phyloP scores from a whole-genome alignment of 2,888 invertebrate genomes.

The Taphrorychus bicolor region DNA sequence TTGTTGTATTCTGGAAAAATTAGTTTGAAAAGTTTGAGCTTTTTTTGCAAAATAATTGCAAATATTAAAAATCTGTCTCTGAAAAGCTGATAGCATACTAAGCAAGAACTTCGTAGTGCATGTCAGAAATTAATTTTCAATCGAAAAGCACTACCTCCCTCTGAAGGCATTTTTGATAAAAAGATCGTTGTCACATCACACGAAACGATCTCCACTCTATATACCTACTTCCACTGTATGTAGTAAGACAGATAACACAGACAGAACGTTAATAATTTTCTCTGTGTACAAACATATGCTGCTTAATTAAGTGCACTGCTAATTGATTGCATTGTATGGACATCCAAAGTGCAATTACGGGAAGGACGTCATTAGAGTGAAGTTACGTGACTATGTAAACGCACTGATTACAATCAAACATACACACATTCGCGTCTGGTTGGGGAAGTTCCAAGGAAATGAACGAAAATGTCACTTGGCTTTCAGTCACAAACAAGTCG shows the following conservation, averaged over 20 bases:
- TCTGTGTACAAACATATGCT: not conserved
- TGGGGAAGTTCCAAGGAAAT: not conserved
- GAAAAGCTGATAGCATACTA: no score
- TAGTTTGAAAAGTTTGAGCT: no score
- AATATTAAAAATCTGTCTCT: no score
- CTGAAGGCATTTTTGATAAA: no score
- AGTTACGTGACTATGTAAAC: not conserved
- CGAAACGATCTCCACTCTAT: no score
- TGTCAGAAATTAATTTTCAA: no score
- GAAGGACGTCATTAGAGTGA: not conserved
- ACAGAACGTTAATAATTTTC: not conserved
- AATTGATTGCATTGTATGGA: not conserved
- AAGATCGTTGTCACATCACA: not conserved
- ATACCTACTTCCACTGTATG: no score
- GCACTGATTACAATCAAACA: not conserved
- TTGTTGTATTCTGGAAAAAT: no score
- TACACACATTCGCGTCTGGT: not conserved
- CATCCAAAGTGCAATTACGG: not conserved
- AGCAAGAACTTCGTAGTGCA: no score
- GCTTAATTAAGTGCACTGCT: slow-evolving; percentile 1
- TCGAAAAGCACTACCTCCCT: no score
- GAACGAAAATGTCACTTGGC: not conserved
- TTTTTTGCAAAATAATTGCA: no score
- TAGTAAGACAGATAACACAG: no score
- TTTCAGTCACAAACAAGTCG: not conserved